Percentiles rank a stretch among this genome's conserved stretches.
These are phyloP conservation scores for Pampus argenteus DNA, from an alignment of 2,797 vertebrate species.

Conservation along the genomic window DNA sequence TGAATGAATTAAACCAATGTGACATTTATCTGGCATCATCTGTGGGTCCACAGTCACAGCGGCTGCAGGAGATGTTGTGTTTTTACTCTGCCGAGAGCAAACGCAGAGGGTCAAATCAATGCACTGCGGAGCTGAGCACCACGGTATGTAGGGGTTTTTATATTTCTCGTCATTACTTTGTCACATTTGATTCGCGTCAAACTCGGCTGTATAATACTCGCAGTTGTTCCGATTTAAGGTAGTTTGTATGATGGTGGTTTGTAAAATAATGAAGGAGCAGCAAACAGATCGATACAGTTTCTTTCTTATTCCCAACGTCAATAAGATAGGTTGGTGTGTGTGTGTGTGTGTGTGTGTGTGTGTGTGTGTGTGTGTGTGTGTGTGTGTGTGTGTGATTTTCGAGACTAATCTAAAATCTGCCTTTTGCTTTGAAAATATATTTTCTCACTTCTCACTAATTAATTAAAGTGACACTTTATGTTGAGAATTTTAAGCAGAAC, in stretches of 20 bases:
- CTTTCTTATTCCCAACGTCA: slow-evolving; percentile 55
- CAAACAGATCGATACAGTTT: slow-evolving; percentile 45
- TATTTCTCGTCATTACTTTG: slow-evolving; percentile 44
- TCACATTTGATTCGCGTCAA: slow-evolving; percentile 45
- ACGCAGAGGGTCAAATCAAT: slow-evolving; percentile 91
- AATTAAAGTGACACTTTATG: not conserved
- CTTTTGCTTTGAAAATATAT: slow-evolving; percentile 25
- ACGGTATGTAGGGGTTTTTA: slow-evolving; percentile 85
- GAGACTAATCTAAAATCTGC: slow-evolving; percentile 30
- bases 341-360: slow-evolving; percentile 15
- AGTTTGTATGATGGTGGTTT: slow-evolving; percentile 13
- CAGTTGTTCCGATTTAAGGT: slow-evolving; percentile 14
- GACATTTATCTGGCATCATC: slow-evolving; percentile 90
- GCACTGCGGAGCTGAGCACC: slow-evolving; percentile 83
- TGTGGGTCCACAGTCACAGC: slow-evolving; percentile 86
- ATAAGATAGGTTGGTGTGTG: slow-evolving; percentile 35
- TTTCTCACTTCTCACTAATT: not conserved
- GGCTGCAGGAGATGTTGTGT: slow-evolving; percentile 85
- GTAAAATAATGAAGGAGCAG: slow-evolving; percentile 47
- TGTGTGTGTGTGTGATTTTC: too few species aligned
- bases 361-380: not conserved
- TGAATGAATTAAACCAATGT: slow-evolving; percentile 91
- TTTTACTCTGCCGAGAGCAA: slow-evolving; percentile 79
- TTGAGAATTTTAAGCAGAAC: slow-evolving; percentile 9
- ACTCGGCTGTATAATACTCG: slow-evolving; percentile 10